These are phyloP conservation scores for Drosophila athabasca DNA, from an alignment of 1,140 invertebrate species.

Conservation along the genomic window DNA sequence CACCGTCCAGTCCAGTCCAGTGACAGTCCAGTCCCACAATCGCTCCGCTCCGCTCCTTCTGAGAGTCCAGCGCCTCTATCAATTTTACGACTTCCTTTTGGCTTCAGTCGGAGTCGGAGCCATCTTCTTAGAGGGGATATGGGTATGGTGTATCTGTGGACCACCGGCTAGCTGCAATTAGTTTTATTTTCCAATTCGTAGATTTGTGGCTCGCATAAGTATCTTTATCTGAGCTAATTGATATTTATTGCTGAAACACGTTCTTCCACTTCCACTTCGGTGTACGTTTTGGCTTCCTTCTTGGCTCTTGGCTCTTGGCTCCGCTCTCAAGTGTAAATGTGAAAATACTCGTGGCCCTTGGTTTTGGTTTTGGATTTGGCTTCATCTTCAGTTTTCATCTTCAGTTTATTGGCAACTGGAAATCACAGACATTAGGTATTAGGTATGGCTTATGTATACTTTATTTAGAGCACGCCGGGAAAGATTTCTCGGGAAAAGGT, in stretches of 20 bases:
- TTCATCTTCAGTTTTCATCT: not conserved
- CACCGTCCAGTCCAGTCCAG: slow-evolving; percentile 43
- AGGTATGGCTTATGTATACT: slow-evolving; percentile 24
- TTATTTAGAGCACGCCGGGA: slow-evolving; percentile 33
- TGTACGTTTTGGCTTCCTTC: not conserved
- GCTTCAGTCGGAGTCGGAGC: not conserved
- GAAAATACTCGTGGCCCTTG: slow-evolving; percentile 20
- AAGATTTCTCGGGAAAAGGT: slow-evolving; percentile 17
- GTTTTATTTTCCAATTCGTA: slow-evolving; percentile 56
- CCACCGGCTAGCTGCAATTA: slow-evolving; percentile 71
- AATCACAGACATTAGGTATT: slow-evolving; percentile 28
- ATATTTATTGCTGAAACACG: slow-evolving; percentile 71
- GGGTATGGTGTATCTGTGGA: slow-evolving; percentile 24
- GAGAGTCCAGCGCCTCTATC: slow-evolving; percentile 53
- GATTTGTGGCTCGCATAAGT: slow-evolving; percentile 45
- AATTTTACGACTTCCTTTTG: slow-evolving; percentile 73
- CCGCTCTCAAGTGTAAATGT: slow-evolving; percentile 37
- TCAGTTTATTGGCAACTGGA: slow-evolving; percentile 26
- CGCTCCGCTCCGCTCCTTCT: slow-evolving; percentile 14
- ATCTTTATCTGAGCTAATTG: slow-evolving; percentile 67
- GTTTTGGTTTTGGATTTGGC: not conserved
- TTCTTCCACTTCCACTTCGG: slow-evolving; percentile 30
- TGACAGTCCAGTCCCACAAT: slow-evolving; percentile 53
- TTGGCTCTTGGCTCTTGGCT: not conserved
- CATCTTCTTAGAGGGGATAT: slow-evolving; percentile 4